These are phyloP conservation scores for Manacus vitellinus DNA, from an alignment of 2,113 vertebrate species.

Conservation along the genomic window DNA sequence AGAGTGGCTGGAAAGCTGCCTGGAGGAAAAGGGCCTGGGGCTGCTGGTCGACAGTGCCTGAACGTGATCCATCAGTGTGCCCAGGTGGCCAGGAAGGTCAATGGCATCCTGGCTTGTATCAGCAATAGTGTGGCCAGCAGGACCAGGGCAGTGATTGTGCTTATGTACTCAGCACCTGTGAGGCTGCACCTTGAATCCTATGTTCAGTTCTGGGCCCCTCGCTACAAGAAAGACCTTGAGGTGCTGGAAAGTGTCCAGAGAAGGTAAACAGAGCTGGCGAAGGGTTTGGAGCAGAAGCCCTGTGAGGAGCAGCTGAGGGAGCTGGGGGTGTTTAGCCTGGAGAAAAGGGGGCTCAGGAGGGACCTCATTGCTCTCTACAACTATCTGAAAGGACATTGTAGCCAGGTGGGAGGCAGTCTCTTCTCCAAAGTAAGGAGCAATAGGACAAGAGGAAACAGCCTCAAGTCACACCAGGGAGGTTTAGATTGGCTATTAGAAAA, in stretches of 20 bases:
- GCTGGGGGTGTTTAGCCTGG: not conserved
- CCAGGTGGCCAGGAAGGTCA: not conserved
- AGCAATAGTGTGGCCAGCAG: not conserved
- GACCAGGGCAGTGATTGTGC: not conserved
- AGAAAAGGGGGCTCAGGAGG: not conserved
- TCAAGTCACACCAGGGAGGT: not conserved
- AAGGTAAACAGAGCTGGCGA: not conserved
- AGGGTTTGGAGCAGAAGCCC: not conserved
- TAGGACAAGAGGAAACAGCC: not conserved
- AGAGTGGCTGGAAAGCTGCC: not conserved
- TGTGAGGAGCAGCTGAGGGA: not conserved
- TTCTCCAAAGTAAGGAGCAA: not conserved
- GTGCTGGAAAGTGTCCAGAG: not conserved
- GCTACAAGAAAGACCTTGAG: not conserved
- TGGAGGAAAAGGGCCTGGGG: fast-evolving
- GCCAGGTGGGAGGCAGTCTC: not conserved
- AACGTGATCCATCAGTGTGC: no score
- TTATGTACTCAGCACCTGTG: not conserved
- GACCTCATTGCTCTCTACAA: not conserved
- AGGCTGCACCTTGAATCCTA: not conserved
- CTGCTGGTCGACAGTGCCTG: not conserved
- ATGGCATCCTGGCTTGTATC: not conserved
- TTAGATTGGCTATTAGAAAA: not conserved
- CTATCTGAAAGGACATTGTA: not conserved
- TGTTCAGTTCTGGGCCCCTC: not conserved